These are phyloP conservation scores for Epizoanthus stellaris DNA, from an alignment of 92 coral and sea anemone genomes.

Conservation along the genomic window DNA sequence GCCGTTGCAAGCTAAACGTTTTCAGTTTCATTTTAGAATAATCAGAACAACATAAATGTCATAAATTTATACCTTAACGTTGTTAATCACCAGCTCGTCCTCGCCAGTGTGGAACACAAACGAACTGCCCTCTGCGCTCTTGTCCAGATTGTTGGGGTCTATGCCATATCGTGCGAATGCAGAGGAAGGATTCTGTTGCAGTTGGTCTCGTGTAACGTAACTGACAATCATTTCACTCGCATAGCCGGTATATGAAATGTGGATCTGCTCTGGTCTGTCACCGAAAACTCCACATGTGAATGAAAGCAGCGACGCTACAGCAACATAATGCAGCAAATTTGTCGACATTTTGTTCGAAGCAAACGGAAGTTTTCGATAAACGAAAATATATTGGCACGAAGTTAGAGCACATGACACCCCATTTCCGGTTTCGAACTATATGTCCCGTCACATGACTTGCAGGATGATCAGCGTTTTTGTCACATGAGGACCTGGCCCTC, in stretches of 20 bases:
- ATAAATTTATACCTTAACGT: conserved; percentile 8
- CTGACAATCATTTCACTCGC: conserved; percentile 79
- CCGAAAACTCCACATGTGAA: too few species aligned
- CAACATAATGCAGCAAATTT: neutral
- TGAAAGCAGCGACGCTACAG: too few species aligned
- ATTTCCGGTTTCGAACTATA: too few species aligned
- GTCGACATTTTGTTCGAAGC: neutral
- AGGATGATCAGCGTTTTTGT: too few species aligned
- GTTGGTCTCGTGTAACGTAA: conserved; percentile 62
- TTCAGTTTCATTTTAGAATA: neutral
- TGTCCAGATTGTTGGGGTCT: conserved; percentile 47
- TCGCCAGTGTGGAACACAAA: conserved; percentile 50
- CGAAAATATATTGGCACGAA: neutral
- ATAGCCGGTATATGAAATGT: conserved; percentile 76
- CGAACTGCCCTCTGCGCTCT: conserved; percentile 63
- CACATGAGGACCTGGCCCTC: too few species aligned
- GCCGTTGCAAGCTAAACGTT: too few species aligned
- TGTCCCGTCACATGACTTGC: too few species aligned
- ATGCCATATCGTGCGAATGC: conserved; percentile 68
- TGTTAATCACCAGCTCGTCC: conserved; percentile 31
- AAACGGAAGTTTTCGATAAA: too few species aligned
- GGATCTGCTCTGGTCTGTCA: conserved; percentile 78
- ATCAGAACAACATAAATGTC: neutral
- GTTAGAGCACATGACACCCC: too few species aligned
- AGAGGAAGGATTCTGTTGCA: conserved; percentile 25